Base-by-base conservation (phyloP, 2,888 invertebrate genomes). In the Drosophila robusta region DNA sequence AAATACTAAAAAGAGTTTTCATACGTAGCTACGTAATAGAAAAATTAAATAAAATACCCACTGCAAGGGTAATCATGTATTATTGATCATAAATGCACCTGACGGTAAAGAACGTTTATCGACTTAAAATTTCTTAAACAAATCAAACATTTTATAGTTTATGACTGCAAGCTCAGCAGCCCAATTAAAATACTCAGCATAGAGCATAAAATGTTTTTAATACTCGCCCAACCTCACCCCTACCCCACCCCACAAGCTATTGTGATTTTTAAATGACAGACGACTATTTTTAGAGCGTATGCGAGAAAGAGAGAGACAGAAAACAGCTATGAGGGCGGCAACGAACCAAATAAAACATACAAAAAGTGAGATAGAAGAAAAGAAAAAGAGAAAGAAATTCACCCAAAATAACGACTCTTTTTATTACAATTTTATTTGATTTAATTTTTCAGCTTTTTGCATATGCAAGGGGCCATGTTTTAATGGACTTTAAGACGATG, bases 401-500 rank as follows among this genome's bases (percentile, higher is more conserved):
- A 67, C 18, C 54, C 7, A 42, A 56, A 75, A 58, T 65, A 71
- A 73, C 54, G 65, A 81, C 34, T n/a, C 18, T 65, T 69, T 77
- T 82, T 75, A 70, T 76, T 67, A 74, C 78, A 64, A 49, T 46
- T 56, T 46, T 22, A 49, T 47, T 69, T 61, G 41, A 39, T 70
- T 58, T 61, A 18, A n/a, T 42, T 66, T 63, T 45, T 32, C 9
- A 26, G 52, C 58, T 64, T 86, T 88, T 87, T 83, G 83, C 89
- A 88, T 88, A 83, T 87, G 78, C 81, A 75, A 80, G 55, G 70
- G 74, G 69, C 56, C 69, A 60, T 54, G 52, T 68, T 66, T 78
- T 79, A 75, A 78, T 74, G 61, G 71, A 58, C 63, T 55, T 63
- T 54, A 64, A 52, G 58, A 70, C 45, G 55, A 4, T 34, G 12